Evolutionary conservation across 2,888 invertebrate species (phyloP).

Genomic region (Cataglyphis cursor): DNA sequence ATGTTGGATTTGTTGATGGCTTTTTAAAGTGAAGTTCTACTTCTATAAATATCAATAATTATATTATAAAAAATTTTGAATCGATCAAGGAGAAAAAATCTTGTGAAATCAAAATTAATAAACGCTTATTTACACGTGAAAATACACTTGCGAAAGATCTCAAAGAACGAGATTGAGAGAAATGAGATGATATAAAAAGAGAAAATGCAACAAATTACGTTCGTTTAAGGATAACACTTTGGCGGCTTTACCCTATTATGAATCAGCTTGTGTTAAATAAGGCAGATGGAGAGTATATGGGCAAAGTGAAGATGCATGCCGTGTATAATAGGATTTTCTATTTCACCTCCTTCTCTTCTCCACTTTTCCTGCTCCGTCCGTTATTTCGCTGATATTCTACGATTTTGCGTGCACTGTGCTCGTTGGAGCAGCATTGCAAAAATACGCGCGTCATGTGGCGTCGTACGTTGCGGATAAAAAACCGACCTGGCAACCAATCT

Average conservation of each 20-base stretch:
- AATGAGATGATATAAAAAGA: background rate
- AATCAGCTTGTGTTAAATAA: slow-evolving; percentile 64
- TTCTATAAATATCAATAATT: background rate
- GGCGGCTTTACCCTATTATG: slow-evolving; percentile 36
- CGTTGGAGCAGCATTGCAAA: slow-evolving; percentile 46
- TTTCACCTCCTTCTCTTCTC: slow-evolving; percentile 41
- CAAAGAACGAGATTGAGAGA: background rate
- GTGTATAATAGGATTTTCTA: slow-evolving; percentile 47
- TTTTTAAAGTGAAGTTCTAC: too few species aligned
- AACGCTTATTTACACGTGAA: background rate
- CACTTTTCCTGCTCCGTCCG: background rate
- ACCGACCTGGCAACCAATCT: slow-evolving; percentile 39
- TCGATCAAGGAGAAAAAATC: background rate
- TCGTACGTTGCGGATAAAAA: slow-evolving; percentile 39
- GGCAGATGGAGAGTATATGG: slow-evolving; percentile 57
- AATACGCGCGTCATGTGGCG: slow-evolving; percentile 31
- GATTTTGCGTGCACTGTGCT: slow-evolving; percentile 52
- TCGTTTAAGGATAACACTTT: slow-evolving; percentile 58
- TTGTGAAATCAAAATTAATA: background rate
- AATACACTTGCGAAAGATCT: background rate
- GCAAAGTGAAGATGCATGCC: slow-evolving; percentile 5
- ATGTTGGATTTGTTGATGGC: background rate
- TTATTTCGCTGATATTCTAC: slow-evolving; percentile 39
- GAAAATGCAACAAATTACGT: slow-evolving; percentile 68
- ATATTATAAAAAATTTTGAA: background rate